These are phyloP conservation scores for Geopemphigus sp. DNA, from an alignment of 1,140 invertebrate genomes.

Conservation along the genomic window DNA sequence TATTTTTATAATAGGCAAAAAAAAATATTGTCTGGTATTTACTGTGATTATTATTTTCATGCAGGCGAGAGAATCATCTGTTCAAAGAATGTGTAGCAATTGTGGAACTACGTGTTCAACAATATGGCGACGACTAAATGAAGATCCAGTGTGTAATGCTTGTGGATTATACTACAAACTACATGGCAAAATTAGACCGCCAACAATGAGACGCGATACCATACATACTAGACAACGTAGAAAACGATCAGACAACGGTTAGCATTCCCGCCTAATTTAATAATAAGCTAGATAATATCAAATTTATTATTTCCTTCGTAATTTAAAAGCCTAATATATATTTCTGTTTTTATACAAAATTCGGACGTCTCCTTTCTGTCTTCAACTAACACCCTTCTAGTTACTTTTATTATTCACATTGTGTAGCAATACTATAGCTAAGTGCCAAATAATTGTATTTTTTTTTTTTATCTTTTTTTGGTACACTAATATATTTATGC, in stretches of 20 bases:
- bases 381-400: conserved; percentile 46
- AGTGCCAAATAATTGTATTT: conserved; percentile 46
- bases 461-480: conserved; percentile 38
- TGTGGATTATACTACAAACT: conserved; percentile 50
- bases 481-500: conserved; percentile 50
- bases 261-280: conserved; percentile 42
- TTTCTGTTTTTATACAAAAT: conserved; percentile 26
- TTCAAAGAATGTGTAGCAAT: conserved; percentile 49
- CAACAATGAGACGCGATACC: conserved; percentile 43
- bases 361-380: conserved; percentile 46
- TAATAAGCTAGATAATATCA: conserved; percentile 23
- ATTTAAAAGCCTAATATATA: conserved; percentile 19
- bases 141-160: conserved; percentile 49
- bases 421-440: conserved; percentile 37
- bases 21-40: neutral
- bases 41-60: conserved; percentile 7
- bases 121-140: conserved; percentile 48
- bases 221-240: conserved; percentile 50
- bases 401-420: conserved; percentile 45
- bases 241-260: conserved; percentile 49
- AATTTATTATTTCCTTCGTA: conserved; percentile 31
- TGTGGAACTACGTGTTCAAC: conserved; percentile 47
- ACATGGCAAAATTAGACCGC: conserved; percentile 48
- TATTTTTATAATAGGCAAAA: neutral
- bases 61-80: conserved; percentile 30